A percentile compares a stretch with the other conserved stretches of the same genome.
These are phyloP conservation scores for Drosophila ustulata DNA, from an alignment of 2,888 invertebrate species.

Conservation along the genomic window DNA sequence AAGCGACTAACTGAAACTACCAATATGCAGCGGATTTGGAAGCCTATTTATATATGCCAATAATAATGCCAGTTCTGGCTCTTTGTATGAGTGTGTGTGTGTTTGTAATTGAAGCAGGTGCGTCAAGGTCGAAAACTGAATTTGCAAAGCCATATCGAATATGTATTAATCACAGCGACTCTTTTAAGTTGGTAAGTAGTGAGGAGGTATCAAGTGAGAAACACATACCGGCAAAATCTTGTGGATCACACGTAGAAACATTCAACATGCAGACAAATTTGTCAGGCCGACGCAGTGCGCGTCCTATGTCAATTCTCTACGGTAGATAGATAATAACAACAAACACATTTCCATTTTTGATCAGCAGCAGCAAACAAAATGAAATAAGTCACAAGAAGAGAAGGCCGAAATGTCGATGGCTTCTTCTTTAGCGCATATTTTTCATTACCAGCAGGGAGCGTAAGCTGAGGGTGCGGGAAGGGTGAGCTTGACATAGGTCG, in stretches of 20 bases:
- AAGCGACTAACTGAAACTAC: slow-evolving; percentile 42
- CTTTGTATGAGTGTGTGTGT: background rate
- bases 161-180: slow-evolving; percentile 37
- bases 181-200: background rate
- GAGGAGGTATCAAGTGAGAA: slow-evolving; percentile 12
- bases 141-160: slow-evolving; percentile 48
- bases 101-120: slow-evolving; percentile 63
- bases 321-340: slow-evolving; percentile 58
- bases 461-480: slow-evolving; percentile 17
- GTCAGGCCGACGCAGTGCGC: slow-evolving; percentile 49
- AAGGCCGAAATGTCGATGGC: slow-evolving; percentile 44
- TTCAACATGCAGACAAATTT: slow-evolving; percentile 81
- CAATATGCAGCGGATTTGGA: slow-evolving; percentile 24
- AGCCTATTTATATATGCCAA: slow-evolving; percentile 62
- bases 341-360: slow-evolving; percentile 63
- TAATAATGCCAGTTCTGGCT: slow-evolving; percentile 43
- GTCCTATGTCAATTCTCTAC: slow-evolving; percentile 59
- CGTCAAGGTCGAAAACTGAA: slow-evolving; percentile 60
- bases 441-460: slow-evolving; percentile 19
- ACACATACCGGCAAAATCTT: slow-evolving; percentile 84
- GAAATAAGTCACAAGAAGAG: slow-evolving; percentile 12
- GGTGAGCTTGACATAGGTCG: slow-evolving; percentile 34
- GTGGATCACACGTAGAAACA: slow-evolving; percentile 84
- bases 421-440: slow-evolving; percentile 25
- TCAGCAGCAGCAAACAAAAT: slow-evolving; percentile 35